Base-by-base conservation (phyloP, 2,113 vertebrate species). In the Seriola quinqueradiata region DNA sequence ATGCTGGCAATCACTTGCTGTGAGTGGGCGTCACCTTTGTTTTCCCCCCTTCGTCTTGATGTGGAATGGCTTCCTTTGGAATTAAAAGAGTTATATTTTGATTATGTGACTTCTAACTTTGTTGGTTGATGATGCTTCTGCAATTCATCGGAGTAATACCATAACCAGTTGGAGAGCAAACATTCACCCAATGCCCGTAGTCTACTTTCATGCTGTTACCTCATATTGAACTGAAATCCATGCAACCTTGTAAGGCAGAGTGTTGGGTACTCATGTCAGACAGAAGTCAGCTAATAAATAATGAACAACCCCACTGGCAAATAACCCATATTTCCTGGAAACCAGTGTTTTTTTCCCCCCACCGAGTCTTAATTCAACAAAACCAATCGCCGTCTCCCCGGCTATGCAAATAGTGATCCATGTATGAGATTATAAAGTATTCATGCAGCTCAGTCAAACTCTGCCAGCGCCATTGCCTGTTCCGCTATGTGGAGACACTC, bases 371-470 rank as follows among this genome's bases (percentile, higher is more conserved):
- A 25, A 44, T 59, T 77, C 58, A 75, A 54, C 38, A 79, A 76
- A 44, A 13, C 3, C 34, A 77, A 77, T 74, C 34, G 2, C 1
- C 12, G 19, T 50, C 36, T 40, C 38, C 21, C 63, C 59, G 3
- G n/a, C 46, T 52, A 72, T 69, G 57, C 68, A 78, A 60, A 81
- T 68, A 77, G 52, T 73, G 68, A 85, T 76, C 69, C 19, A 48
- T 58, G 72, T 59, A 58, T 76, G 70, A 83, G 63, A 44, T 68
- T 59, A 54, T 85, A 40, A 81, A 88, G 81, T 66, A 82, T 84
- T 81, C 70, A 81, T 82, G 84, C 74, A 65, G 46, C 75, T 75
- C 14, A 42, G 4, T 66, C 64, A 60, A 16, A 55, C 10, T 38
- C 44, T 42, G 57, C 48, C 85, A 64, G 32, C 70, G 69, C 67